Evolutionary conservation across 2,113 vertebrate species (phyloP), one percentile per base, ranked within the genome.

Genomic region (Caloenas nicobarica): DNA sequence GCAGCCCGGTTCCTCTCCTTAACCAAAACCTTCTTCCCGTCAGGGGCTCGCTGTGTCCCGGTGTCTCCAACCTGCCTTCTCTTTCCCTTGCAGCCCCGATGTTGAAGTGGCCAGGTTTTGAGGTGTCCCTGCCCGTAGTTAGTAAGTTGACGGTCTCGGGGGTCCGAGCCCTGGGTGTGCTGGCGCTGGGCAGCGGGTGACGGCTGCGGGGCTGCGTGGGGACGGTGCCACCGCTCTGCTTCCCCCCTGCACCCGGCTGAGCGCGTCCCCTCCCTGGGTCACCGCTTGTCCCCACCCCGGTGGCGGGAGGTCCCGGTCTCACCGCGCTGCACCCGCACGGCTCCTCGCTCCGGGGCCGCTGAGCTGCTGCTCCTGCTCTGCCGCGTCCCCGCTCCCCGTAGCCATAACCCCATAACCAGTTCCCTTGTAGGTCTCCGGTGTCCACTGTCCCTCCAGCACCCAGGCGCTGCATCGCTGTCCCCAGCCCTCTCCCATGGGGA

Each of bases 41-140:
- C 87, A 77, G 72, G 78, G 61, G 14, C 19, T 71, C 60, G 89
- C 54, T 15, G 57, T 4, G 66, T 96, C 79, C 89, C 42, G 42
- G 42, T 44, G 42, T 44, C 42, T 96, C 89, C 95, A 97, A 93
- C 96, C 94, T 51, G 64, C 95, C 86, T 95, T 98, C 97, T 99
- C 95, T 99, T 98, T 98, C 93, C 98, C 98, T 99, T 99, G 97
- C 99, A 99, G 99, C 90, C 68, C 98, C 50, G 98, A 98, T 95
- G 98, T 98, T 96, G 98, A 98, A 97, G 98, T 98, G 98, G 99
- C 98, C 97, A 98, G 98, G 81, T 98, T 99, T 98, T 99, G 99
- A 99, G 97, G 86, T 66, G 98, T 92, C 97, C 98, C 98, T 95
- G 98, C 97, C 96, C 78, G 97, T 98, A 96, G 97, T 97, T 98